Base-by-base conservation (phyloP, 1,140 invertebrate genomes). In the Drosophila willistoni region DNA sequence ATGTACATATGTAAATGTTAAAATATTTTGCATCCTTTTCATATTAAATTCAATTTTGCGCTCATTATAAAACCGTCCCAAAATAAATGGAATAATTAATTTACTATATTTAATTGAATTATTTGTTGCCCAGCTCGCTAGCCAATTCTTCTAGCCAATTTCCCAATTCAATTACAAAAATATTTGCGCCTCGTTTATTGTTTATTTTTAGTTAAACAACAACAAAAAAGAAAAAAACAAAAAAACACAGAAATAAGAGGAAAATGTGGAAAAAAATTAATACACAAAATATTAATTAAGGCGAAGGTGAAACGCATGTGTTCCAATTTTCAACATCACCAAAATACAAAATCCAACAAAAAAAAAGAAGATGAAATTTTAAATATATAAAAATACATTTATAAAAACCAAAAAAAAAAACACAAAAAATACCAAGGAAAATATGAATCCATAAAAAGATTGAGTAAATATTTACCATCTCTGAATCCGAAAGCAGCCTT, bases 301-400 rank as follows among this genome's bases (percentile, higher is more conserved):
- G 80, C 81, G 84, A 87, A 87, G 83, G 83, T 87, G 79, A 89
- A 77, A 72, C 76, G 79, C 76, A 83, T 82, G 73, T 83, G 79
- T 79, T 82, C 79, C 69, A 69, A 73, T 69, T 82, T 82, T 64
- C 47, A 51, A 10, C 17, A 51, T n/a, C n/a, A 14, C 34, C 34
- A 44, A 44, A 44, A 66, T 47, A 59, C 29, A 29, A 42, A 51
- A 63, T 29, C 5, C 34, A 36, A 36, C 34, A 19, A 75, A 68
- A 59, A 68, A 39, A 51, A 63, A 51, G 4, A 12, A 51, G 9
- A 51, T 51, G 44, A 51, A 22, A 22, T 22, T 51, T 51, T 22
- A 51, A 22, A 51, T 22, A 51, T 51, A 51, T 51, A 51, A 3
- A 51, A 12, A 22, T 22, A 51, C 14, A 62, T 34, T 29, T 29